Conservation (phyloP, 2,888 invertebrate genomes). For the Drosophila subsilvestris region DNA sequence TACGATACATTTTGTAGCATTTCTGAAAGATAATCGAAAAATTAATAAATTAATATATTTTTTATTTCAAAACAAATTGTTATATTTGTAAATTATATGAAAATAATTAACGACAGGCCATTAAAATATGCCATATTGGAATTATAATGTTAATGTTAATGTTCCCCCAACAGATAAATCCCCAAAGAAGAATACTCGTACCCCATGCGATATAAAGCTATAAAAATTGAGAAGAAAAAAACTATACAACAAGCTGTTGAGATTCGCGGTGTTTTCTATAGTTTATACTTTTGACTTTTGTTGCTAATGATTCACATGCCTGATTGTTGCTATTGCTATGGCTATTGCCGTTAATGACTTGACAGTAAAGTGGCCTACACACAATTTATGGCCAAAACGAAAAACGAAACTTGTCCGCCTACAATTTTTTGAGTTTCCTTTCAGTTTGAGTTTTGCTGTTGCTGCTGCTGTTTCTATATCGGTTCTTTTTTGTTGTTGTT, state of each 20-base stretch:
- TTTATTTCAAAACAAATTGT: slow-evolving; percentile 17
- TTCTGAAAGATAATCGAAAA: background rate
- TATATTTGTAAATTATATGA: slow-evolving; percentile 17
- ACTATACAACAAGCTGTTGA: slow-evolving; percentile 16
- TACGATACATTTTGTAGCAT: background rate
- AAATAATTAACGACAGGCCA: slow-evolving; percentile 31
- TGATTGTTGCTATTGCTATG: slow-evolving; percentile 45
- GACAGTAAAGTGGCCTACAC: slow-evolving; percentile 77
- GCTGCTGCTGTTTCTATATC: slow-evolving; percentile 38
- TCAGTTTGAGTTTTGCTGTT: slow-evolving; percentile 39
- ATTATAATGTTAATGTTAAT: slow-evolving; percentile 26
- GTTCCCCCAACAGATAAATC: slow-evolving; percentile 19
- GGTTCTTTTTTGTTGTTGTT: slow-evolving; percentile 50
- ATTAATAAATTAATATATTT: background rate
- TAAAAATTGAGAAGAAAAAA: slow-evolving; percentile 9
- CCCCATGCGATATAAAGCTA: slow-evolving; percentile 9
- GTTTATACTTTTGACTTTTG: slow-evolving; percentile 52
- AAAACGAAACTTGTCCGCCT: slow-evolving; percentile 72
- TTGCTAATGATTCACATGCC: slow-evolving; percentile 71
- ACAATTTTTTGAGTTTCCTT: slow-evolving; percentile 69
- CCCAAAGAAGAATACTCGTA: background rate
- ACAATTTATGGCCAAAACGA: slow-evolving; percentile 70
- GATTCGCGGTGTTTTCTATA: slow-evolving; percentile 32
- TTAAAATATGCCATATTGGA: slow-evolving; percentile 30
- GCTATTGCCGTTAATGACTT: slow-evolving; percentile 71